A percentile compares a stretch with the other conserved stretches of the same genome.
These are phyloP conservation scores for Cebus imitator DNA, from an alignment of 2,113 vertebrate species.

Conservation along the genomic window DNA sequence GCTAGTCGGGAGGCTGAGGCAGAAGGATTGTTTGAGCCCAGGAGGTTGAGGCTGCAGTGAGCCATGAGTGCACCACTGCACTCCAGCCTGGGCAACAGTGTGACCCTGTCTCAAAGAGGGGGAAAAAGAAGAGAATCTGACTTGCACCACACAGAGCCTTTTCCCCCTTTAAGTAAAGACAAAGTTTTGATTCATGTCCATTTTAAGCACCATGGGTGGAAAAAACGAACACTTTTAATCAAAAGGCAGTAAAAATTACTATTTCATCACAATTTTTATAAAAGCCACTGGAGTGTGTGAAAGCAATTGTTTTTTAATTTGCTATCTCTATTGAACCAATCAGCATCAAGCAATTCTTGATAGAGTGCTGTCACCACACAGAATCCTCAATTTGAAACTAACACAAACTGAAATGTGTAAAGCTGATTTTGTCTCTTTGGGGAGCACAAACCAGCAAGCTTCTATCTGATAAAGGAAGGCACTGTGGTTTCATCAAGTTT, in stretches of 20 bases:
- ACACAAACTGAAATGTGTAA: conserved; percentile 72
- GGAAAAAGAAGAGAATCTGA: background rate
- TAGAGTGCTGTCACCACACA: conserved; percentile 59
- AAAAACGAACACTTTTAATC: conserved; percentile 61
- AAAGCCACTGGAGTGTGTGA: conserved; percentile 68
- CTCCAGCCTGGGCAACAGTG: no score
- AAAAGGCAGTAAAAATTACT: conserved; percentile 79
- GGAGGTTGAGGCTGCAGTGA: no score
- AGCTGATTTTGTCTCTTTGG: conserved; percentile 69
- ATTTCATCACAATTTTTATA: conserved; percentile 66
- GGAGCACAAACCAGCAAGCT: conserved; percentile 62
- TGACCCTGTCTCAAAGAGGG: no score
- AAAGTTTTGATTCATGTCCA: conserved; percentile 29
- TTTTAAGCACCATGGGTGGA: conserved; percentile 23
- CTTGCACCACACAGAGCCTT: no score
- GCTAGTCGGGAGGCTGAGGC: no score
- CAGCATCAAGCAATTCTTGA: conserved; percentile 69
- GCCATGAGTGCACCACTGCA: no score
- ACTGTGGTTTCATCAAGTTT: conserved; percentile 59
- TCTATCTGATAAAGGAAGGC: conserved; percentile 46
- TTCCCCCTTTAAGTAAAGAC: background rate
- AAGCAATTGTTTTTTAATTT: conserved; percentile 77
- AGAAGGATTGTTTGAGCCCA: no score
- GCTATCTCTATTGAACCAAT: conserved; percentile 69
- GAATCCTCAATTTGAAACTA: conserved; percentile 72